Percentiles rank a stretch among this genome's conserved stretches.
Conservation (phyloP, 2,113 vertebrate genomes). For the Nothobranchius furzeri region DNA sequence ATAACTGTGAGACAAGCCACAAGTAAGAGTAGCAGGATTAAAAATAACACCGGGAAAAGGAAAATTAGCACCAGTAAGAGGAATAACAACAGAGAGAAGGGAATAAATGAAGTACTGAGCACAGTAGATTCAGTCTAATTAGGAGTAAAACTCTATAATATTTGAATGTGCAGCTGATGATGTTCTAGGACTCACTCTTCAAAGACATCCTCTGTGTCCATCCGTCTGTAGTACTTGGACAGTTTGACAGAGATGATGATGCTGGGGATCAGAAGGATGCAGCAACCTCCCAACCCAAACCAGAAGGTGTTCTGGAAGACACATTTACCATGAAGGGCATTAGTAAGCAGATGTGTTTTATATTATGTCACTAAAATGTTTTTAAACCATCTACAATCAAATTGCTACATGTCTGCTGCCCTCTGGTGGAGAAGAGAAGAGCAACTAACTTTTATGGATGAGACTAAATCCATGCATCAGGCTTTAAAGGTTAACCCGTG, state of each 20-base stretch:
- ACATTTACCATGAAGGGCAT: too few species aligned
- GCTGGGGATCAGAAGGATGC: conserved; percentile 88
- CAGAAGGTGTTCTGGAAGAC: conserved; percentile 91
- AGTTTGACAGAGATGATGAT: conserved; percentile 90
- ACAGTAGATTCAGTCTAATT: conserved; percentile 8
- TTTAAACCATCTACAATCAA: too few species aligned
- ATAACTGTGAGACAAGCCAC: conserved; percentile 67
- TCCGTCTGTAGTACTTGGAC: conserved; percentile 88
- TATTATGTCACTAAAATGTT: too few species aligned
- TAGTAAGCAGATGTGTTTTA: too few species aligned
- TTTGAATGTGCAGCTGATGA: background rate
- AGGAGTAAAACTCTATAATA: background rate
- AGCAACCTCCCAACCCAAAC: conserved; percentile 91
- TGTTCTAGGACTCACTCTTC: conserved; percentile 87
- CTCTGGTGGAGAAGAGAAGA: too few species aligned
- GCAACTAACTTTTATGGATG: too few species aligned
- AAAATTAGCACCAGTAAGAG: conserved; percentile 12
- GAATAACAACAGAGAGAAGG: conserved; percentile 18
- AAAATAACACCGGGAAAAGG: conserved; percentile 13
- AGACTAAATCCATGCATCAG: too few species aligned
- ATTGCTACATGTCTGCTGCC: too few species aligned
- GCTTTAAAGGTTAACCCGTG: too few species aligned
- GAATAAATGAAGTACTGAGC: conserved; percentile 29
- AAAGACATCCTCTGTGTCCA: conserved; percentile 97
- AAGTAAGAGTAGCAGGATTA: conserved; percentile 53